phyloP scores from a whole-genome alignment of 2,113 vertebrate genomes.

The Sylvicapra grimmia region DNA sequence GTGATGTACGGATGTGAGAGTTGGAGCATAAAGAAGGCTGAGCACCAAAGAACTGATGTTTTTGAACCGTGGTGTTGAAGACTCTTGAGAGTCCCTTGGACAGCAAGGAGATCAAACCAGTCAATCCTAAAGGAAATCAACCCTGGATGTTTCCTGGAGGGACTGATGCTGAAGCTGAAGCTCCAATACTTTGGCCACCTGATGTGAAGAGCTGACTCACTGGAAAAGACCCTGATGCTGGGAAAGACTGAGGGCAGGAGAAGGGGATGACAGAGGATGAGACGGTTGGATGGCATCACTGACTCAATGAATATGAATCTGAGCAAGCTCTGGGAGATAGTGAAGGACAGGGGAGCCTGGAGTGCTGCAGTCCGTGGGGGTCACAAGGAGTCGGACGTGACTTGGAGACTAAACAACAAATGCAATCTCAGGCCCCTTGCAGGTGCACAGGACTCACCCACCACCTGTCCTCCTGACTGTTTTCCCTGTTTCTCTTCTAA shows the following conservation, averaged over 20 bases:
- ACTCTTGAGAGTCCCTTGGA: neutral
- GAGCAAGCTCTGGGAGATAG: neutral
- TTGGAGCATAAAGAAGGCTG: neutral
- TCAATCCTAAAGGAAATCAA: neutral
- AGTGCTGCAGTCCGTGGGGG: neutral
- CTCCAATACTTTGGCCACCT: neutral
- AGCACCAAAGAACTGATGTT: neutral
- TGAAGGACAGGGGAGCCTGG: neutral
- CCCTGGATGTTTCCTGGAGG: neutral
- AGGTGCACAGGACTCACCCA: neutral
- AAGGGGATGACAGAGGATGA: neutral
- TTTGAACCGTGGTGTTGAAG: neutral
- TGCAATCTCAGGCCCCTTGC: neutral
- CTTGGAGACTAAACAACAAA: neutral
- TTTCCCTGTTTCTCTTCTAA: neutral
- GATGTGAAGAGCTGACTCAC: neutral
- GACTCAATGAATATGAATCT: neutral
- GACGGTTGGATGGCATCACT: neutral
- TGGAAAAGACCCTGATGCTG: neutral
- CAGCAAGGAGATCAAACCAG: neutral
- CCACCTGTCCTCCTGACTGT: neutral
- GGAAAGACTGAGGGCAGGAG: neutral
- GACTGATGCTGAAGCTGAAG: neutral
- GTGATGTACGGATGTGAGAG: neutral
- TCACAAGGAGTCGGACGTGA: neutral